Evolutionary conservation across 92 coral and sea anemone genomes (phyloP).

Genomic region (Nematostella vectensis): DNA sequence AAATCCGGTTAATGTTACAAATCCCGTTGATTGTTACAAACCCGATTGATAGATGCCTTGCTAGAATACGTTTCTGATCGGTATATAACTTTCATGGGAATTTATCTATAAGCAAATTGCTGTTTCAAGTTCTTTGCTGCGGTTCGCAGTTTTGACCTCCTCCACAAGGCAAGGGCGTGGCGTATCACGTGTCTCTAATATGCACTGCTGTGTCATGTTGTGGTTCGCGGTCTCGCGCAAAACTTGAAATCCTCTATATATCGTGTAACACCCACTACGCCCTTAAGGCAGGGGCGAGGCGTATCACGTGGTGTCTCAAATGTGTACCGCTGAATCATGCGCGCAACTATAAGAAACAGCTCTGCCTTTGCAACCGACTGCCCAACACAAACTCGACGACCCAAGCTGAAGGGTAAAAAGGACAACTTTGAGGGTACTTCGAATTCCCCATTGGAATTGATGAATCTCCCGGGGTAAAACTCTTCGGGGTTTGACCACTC

Average conservation of each 20-base stretch:
- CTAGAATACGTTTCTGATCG: too few species aligned
- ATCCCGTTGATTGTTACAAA: too few species aligned
- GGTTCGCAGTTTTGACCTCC: too few species aligned
- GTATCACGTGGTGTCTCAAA: conserved; percentile 39
- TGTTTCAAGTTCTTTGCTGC: too few species aligned
- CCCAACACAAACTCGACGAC: conserved; percentile 75
- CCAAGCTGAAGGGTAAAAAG: conserved; percentile 73
- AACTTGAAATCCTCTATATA: neutral
- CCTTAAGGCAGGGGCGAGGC: conserved; percentile 30
- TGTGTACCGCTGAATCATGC: conserved; percentile 58
- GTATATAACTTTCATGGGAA: too few species aligned
- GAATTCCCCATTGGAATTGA: conserved; percentile 47
- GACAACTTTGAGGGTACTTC: conserved; percentile 33
- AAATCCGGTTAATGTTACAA: too few species aligned
- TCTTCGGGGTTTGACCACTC: conserved; percentile 59
- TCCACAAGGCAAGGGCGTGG: too few species aligned
- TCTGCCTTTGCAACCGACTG: conserved; percentile 64
- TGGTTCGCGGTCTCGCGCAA: neutral
- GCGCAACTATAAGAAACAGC: conserved; percentile 54
- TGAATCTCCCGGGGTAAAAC: conserved; percentile 68
- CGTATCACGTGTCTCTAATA: too few species aligned
- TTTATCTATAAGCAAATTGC: too few species aligned
- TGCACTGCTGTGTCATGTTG: too few species aligned
- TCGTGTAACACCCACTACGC: neutral
- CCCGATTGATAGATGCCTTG: too few species aligned